Evolutionary conservation across 2,888 invertebrate species (phyloP), one percentile per base, ranked within the genome.

Genomic region (Lepidonotus clava): DNA sequence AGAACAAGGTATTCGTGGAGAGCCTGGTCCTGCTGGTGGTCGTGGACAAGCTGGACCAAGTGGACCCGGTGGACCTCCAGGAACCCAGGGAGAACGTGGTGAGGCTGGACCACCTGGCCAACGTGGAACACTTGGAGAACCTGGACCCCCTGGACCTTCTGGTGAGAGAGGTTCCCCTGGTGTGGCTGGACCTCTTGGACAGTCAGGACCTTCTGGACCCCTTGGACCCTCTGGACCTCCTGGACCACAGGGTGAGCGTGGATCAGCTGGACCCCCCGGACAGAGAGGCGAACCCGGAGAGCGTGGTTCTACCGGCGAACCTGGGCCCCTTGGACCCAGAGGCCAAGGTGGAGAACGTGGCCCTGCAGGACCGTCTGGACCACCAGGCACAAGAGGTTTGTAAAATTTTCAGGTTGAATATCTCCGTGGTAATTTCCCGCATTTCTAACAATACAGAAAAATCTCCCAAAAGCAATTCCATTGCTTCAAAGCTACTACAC

Each of bases 191-290:
- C 28, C 66, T 0, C 77, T 40, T 34, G 88, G 88, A 41, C 36
- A 28, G 36, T 8, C 61, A n/a, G 89, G 89, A 40, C 76, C 83
- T 66, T 51, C 85, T 61, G 89, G 89, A 36, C 83, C 46, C 1
- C n/a, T 66, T 38, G 88, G 88, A 41, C 86, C 85, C 21, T 51
- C 21, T 67, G 87, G 89, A 24, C 76, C 36, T 28, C 40, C 86
- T 34, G 89, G 89, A 21, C 28, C 61, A 56, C 24, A 67, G 77
- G 89, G 89, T 18, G 85, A 83, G 36, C 53, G 84, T 53, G 89
- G 89, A 86, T 34, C 85, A 14, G 14, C 86, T 40, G 89, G 89
- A 56, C 56, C 84, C 67, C 77, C 85, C n/a, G 89, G 80, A 34
- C 88, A 80, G 21, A 83, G 83, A 18, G 88, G 88, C 21, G 86